These are phyloP conservation scores for Argyresthia goedartella DNA, from an alignment of 2,888 invertebrate genomes.

Conservation along the genomic window DNA sequence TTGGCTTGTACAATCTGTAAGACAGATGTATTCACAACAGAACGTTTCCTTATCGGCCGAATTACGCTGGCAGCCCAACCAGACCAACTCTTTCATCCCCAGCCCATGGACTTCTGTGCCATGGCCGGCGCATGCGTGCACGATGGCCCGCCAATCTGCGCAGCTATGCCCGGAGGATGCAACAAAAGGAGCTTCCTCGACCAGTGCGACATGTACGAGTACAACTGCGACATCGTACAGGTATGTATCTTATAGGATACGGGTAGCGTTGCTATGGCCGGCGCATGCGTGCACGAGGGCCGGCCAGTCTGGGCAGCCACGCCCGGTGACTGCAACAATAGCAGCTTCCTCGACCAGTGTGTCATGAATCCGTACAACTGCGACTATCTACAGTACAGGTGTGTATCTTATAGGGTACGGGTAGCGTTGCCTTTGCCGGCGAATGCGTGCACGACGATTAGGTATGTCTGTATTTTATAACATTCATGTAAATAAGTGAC, in stretches of 20 bases:
- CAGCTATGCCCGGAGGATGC: conserved; percentile 33
- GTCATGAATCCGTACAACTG: conserved; percentile 60
- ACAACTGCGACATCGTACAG: conserved; percentile 44
- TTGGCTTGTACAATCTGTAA: no score
- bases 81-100: no score
- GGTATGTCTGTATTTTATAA: no score
- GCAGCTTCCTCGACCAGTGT: conserved; percentile 47
- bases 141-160: conserved; percentile 40
- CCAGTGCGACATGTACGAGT: conserved; percentile 56
- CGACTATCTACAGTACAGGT: conserved; percentile 42
- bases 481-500: no score
- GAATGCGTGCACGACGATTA: no score
- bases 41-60: no score
- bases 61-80: no score
- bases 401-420: conserved; percentile 17
- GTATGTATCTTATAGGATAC: conserved; percentile 25
- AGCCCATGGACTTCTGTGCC: conserved; percentile 36
- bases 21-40: no score
- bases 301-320: conserved; percentile 34
- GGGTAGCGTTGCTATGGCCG: no score
- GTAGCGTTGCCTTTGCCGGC: no score
- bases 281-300: conserved; percentile 44
- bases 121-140: conserved; percentile 45
- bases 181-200: conserved; percentile 40
- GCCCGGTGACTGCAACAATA: conserved; percentile 32